Base-by-base conservation (phyloP, 1,140 invertebrate genomes). In the Lordiphosa collinella region DNA sequence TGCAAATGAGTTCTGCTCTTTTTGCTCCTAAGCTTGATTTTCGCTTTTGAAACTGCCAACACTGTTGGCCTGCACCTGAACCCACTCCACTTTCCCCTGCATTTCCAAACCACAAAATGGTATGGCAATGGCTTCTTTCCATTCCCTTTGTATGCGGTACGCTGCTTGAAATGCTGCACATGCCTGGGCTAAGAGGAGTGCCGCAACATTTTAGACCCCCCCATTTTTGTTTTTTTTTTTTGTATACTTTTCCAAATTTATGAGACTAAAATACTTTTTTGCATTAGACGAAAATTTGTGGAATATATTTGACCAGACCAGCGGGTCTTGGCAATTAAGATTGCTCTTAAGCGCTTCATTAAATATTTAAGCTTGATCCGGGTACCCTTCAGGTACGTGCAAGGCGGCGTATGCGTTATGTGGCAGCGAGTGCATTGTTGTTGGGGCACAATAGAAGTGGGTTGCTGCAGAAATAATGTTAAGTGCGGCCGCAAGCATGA, bases 91-190 rank as follows among this genome's bases (percentile, higher is more conserved):
- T 18, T 18, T 18, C 16, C 25, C 25, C 2, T 7, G 1, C 25
- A 29, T 4, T 5, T 4, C 18, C 18, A 29, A 29, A 5, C 6
- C 25, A 5, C 36, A 79, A 53, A 76, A 64, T 53, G 53, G 64
- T 63, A 76, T 56, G 56, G 65, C 56, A 69, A 51, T 60, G 61
- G 49, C 49, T 76, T 57, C 59, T 48, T 54, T 48, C 41, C 61
- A 52, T 51, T 76, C 67, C 55, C 18, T 61, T 40, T 68, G 64
- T 68, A 64, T 52, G 48, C 67, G 67, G 63, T 56, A 37, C 56
- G 76, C 71, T 67, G 75, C 76, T 71, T 82, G 71, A 82, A 82
- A 82, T 82, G 76, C 78, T 80, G 76, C 71, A 82, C 75, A 80
- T 80, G 75, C 76, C 76, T 75, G 76, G 67, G 70, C 75, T 80